Evolutionary conservation across 1,140 invertebrate species (phyloP).

Genomic region (Zaprionus africanus): DNA sequence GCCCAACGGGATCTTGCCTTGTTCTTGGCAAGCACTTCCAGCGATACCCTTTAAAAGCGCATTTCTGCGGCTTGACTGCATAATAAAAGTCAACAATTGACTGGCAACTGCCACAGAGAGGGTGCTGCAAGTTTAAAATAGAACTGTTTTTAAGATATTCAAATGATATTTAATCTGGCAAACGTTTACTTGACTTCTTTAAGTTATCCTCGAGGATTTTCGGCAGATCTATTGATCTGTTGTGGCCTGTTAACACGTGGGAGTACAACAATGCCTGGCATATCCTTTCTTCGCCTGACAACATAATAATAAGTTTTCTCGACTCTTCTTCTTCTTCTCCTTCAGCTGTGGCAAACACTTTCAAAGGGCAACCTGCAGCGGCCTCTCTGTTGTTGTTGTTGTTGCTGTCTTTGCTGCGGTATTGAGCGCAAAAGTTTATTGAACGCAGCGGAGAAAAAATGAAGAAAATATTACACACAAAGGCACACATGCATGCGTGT

Average conservation of each 20-base stretch:
- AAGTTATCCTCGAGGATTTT: neutral
- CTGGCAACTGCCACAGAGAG: no score
- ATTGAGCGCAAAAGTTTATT: conserved; percentile 80
- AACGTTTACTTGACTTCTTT: no score
- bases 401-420: conserved; percentile 59
- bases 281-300: conserved; percentile 66
- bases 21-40: neutral
- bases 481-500: conserved; percentile 29
- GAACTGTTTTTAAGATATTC: no score
- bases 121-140: no score
- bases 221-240: conserved; percentile 25
- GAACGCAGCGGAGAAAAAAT: conserved; percentile 47
- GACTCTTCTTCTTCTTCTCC: conserved; percentile 19
- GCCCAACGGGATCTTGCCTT: neutral
- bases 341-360: conserved; percentile 53
- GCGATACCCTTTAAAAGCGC: no score
- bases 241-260: conserved; percentile 21
- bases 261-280: conserved; percentile 20
- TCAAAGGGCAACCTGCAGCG: conserved; percentile 76
- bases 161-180: no score
- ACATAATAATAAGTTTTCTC: conserved; percentile 80
- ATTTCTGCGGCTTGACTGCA: no score
- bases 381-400: conserved; percentile 52
- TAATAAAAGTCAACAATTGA: no score
- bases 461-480: conserved; percentile 56